phyloP scores from a whole-genome alignment of 2,797 vertebrate genomes.

The Triplophysa yarkandensis region DNA sequence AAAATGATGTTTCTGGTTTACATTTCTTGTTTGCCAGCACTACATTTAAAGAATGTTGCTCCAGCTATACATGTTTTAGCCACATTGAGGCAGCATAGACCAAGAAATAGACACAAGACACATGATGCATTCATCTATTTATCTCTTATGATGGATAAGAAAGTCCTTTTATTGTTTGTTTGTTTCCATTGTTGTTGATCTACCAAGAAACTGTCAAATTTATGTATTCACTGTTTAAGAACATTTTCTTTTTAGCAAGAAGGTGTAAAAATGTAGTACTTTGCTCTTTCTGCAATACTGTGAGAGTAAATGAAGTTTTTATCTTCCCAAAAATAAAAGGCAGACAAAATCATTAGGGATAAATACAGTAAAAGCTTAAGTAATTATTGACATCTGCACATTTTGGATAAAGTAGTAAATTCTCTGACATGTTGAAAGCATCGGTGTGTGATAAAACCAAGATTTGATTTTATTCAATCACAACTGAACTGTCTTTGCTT shows the following conservation, averaged over 20 bases:
- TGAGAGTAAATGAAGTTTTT: no score
- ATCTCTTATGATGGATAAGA: constrained; percentile 11
- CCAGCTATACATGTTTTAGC: constrained; percentile 43
- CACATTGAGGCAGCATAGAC: constrained; percentile 72
- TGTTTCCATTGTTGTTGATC: not conserved
- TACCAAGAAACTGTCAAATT: no score
- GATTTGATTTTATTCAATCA: not conserved
- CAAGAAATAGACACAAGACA: constrained; percentile 53
- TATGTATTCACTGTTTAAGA: no score
- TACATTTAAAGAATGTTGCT: constrained; percentile 57
- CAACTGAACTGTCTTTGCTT: constrained; percentile 6
- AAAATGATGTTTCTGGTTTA: not conserved
- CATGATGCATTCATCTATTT: not conserved
- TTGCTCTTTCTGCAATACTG: no score
- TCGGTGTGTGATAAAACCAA: not conserved
- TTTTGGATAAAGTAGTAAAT: not conserved
- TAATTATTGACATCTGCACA: no score
- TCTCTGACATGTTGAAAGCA: not conserved
- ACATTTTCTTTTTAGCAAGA: no score
- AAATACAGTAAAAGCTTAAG: no score
- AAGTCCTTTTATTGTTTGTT: not conserved
- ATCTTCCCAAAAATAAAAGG: no score
- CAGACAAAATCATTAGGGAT: no score
- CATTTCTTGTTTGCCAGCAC: constrained; percentile 55
- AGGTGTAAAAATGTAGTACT: no score